These are phyloP conservation scores for Wasmannia auropunctata DNA, from an alignment of 1,140 invertebrate species.

Conservation along the genomic window DNA sequence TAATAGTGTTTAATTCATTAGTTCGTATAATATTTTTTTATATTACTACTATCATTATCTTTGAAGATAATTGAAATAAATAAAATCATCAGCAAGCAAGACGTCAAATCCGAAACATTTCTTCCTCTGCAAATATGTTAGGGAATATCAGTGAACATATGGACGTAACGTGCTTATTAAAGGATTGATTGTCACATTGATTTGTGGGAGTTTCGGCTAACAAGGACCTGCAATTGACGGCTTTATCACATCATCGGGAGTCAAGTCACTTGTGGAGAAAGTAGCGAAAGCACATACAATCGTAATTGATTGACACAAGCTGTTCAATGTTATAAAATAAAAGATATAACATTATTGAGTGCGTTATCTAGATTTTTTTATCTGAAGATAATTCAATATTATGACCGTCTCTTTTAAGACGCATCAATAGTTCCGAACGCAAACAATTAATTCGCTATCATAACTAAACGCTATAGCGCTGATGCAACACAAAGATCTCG, in stretches of 20 bases:
- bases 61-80: background rate
- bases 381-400: constrained; percentile 21
- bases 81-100: background rate
- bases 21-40: background rate
- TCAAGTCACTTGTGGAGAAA: constrained; percentile 10
- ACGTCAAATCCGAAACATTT: background rate
- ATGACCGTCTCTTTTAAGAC: background rate
- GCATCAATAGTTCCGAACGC: background rate
- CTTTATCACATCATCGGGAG: constrained; percentile 29
- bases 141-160: constrained; percentile 3
- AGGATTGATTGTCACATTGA: constrained; percentile 41
- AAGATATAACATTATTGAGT: background rate
- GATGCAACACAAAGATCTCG: constrained; percentile 33
- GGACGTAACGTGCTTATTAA: constrained; percentile 14
- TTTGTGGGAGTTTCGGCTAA: constrained; percentile 38
- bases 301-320: constrained; percentile 6
- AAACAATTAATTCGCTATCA: constrained; percentile 21
- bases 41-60: background rate
- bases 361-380: background rate
- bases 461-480: constrained; percentile 1
- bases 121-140: background rate
- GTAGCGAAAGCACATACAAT: background rate
- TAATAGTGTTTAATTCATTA: background rate
- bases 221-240: constrained; percentile 21
- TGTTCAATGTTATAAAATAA: background rate